Evolutionary conservation across 2,888 invertebrate species (phyloP).

Genomic region (Tenthredo distinguenda): DNA sequence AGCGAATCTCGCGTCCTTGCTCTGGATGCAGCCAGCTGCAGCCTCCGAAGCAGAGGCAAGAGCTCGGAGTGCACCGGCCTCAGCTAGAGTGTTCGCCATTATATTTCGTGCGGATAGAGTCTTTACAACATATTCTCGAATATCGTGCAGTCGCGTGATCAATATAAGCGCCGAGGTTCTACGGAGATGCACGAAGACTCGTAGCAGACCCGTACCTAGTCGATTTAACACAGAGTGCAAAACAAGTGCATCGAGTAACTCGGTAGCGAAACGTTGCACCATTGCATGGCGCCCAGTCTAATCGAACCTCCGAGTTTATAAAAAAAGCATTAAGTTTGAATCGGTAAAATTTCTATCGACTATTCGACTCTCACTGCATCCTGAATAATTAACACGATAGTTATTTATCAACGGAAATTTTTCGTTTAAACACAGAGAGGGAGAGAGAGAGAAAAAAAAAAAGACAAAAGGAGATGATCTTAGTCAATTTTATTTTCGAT

Average conservation of each 20-base stretch:
- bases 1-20: neutral
- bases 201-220: constrained; percentile 53
- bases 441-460: neutral
- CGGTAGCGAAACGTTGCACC: constrained; percentile 22
- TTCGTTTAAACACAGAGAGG: neutral
- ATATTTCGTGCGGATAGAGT: constrained; percentile 67
- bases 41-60: constrained; percentile 8
- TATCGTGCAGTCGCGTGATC: constrained; percentile 74
- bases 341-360: neutral
- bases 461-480: neutral
- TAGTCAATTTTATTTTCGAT: neutral
- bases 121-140: constrained; percentile 69
- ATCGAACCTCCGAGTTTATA: neutral
- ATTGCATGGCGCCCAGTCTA: neutral
- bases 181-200: constrained; percentile 73
- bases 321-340: neutral
- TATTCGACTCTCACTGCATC: neutral
- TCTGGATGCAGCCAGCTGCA: constrained; percentile 38
- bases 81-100: constrained; percentile 61
- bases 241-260: constrained; percentile 43
- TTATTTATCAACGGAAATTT: neutral
- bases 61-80: constrained; percentile 65
- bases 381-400: neutral
- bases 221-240: constrained; percentile 22
- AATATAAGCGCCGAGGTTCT: constrained; percentile 73